Conservation (phyloP, 2,113 vertebrate genomes). For the Dicrurus megarhynchus region DNA sequence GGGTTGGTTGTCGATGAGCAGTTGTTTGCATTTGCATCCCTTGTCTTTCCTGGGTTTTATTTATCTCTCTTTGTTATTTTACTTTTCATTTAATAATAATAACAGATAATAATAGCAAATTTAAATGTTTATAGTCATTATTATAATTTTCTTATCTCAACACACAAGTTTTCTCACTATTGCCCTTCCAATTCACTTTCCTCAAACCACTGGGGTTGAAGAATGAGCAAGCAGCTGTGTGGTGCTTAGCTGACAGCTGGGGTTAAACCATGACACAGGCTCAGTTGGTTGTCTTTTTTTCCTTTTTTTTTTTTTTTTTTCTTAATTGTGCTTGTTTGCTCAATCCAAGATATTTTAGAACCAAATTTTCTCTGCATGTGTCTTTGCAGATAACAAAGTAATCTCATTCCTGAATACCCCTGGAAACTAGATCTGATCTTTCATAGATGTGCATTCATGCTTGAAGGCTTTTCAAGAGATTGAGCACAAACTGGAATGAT, state of each 20-base stretch:
- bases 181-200: not conserved
- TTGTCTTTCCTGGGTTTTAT: not conserved
- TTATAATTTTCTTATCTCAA: not conserved
- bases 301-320: not conserved
- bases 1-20: accelerated
- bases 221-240: not conserved
- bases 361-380: not conserved
- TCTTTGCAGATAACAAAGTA: not conserved
- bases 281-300: accelerated
- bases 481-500: not conserved
- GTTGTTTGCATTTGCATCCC: not conserved
- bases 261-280: not conserved
- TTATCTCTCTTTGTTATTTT: not conserved
- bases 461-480: not conserved
- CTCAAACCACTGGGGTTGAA: not conserved
- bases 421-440: not conserved
- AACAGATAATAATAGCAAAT: not conserved
- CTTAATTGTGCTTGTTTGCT: not conserved
- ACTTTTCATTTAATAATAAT: not conserved
- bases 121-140: not conserved
- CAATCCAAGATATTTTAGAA: not conserved
- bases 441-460: not conserved
- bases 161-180: not conserved
- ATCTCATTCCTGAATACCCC: not conserved
- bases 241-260: not conserved